phyloP scores from a whole-genome alignment of 2,113 vertebrate species.

The Heterotilapia buettikoferi region DNA sequence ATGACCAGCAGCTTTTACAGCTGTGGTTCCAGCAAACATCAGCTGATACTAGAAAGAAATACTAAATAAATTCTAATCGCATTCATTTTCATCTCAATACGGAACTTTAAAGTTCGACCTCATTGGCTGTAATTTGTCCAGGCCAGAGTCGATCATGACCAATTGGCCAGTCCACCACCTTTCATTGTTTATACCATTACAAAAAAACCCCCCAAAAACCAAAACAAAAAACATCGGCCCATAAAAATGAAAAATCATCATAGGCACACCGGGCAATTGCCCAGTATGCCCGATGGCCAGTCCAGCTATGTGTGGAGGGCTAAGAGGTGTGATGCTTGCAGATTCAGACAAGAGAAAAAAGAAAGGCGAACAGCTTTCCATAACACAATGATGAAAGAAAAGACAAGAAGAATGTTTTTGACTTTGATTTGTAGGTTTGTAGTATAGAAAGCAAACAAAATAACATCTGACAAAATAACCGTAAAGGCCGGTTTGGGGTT shows the following conservation, averaged over 20 bases:
- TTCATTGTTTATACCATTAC: neutral
- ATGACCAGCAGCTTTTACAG: neutral
- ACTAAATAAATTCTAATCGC: neutral
- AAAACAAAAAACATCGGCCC: neutral
- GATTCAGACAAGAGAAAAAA: neutral
- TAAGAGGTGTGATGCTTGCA: neutral
- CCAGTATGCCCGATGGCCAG: neutral
- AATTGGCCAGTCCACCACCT: neutral
- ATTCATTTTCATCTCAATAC: neutral
- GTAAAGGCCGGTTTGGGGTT: neutral
- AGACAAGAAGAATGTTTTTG: neutral
- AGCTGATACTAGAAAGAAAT: neutral
- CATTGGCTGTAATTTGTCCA: neutral
- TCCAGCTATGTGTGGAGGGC: neutral
- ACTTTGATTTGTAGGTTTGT: neutral
- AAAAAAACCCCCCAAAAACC: accelerated
- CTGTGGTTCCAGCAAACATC: neutral
- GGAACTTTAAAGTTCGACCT: neutral
- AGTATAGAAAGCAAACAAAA: neutral
- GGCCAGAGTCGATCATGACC: neutral
- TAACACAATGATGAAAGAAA: neutral
- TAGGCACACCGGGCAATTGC: neutral
- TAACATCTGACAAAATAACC: neutral
- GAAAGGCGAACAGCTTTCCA: neutral
- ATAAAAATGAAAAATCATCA: neutral